Percentiles rank a stretch among this genome's conserved stretches.
phyloP scores from a whole-genome alignment of 2,888 invertebrate genomes.

The Eurytoma adleriae region DNA sequence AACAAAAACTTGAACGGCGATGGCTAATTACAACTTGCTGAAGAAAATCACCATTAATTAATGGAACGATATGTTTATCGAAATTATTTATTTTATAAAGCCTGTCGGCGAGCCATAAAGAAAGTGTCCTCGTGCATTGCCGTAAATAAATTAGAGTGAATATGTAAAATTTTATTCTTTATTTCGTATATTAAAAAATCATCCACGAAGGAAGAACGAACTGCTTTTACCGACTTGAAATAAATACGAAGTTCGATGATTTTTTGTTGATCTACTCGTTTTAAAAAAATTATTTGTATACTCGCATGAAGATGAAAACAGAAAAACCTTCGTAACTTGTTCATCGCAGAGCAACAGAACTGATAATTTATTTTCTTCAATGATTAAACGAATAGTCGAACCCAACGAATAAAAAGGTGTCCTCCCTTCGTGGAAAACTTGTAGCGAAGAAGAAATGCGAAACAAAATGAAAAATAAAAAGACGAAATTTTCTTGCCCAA shows the following conservation, averaged over 20 bases:
- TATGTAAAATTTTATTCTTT: conserved; percentile 11
- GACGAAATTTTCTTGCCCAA: conserved; percentile 27
- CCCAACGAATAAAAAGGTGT: conserved; percentile 20
- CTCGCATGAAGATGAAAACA: too few relatives aligned
- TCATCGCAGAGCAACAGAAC: background rate
- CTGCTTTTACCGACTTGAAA: background rate
- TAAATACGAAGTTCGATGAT: conserved; percentile 14
- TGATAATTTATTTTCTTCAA: background rate
- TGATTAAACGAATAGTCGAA: background rate
- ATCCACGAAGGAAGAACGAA: conserved; percentile 43
- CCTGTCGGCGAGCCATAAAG: background rate
- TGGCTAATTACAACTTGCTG: background rate
- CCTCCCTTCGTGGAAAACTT: conserved; percentile 34
- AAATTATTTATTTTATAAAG: too few relatives aligned
- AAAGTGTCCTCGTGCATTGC: conserved; percentile 21
- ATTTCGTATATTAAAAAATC: background rate
- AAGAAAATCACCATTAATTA: background rate
- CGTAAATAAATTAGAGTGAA: background rate
- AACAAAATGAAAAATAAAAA: conserved; percentile 8
- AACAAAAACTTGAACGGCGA: conserved; percentile 16
- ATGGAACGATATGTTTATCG: too few relatives aligned
- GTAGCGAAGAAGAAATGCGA: background rate
- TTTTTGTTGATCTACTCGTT: background rate
- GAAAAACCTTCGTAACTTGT: too few relatives aligned
- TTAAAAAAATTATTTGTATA: too few relatives aligned